Conservation (phyloP, 2,113 vertebrate species). For the Anas platyrhynchos region DNA sequence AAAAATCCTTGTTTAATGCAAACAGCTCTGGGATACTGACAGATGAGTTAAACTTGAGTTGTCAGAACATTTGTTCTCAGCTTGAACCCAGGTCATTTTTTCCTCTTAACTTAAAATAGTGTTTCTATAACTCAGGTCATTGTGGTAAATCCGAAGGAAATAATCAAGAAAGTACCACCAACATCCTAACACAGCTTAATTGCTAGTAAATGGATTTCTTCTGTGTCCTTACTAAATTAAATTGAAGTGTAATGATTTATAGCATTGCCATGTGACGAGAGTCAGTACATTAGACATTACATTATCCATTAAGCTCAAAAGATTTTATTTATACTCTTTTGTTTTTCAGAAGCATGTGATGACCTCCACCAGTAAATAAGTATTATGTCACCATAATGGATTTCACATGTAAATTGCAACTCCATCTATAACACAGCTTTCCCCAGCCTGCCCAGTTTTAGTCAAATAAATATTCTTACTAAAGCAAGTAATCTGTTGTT, state of each 20-base stretch:
- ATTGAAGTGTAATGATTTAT: constrained; percentile 32
- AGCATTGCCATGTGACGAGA: background rate
- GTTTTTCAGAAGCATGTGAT: background rate
- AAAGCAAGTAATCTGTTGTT: background rate
- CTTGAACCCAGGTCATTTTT: constrained; percentile 31
- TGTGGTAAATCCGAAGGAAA: constrained; percentile 14
- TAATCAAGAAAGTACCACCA: background rate
- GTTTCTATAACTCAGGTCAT: background rate
- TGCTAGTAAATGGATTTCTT: constrained; percentile 38
- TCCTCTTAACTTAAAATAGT: constrained; percentile 13
- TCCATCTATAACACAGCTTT: background rate
- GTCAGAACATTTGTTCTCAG: constrained; percentile 45
- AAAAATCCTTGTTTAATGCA: background rate
- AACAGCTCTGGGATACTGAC: background rate
- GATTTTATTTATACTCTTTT: constrained; percentile 43
- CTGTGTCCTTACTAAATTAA: background rate
- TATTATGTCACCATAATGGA: constrained; percentile 15
- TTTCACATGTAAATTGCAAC: constrained; percentile 13
- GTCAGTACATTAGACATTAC: constrained; percentile 10
- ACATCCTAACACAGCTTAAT: background rate
- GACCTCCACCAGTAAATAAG: constrained; percentile 38
- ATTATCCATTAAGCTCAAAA: constrained; percentile 27
- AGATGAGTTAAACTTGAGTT: constrained; percentile 25
- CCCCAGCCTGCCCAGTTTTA: background rate
- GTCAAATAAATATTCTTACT: constrained; percentile 9